These are phyloP conservation scores for Microplitis demolitor DNA, from an alignment of 1,140 invertebrate species.

Conservation along the genomic window DNA sequence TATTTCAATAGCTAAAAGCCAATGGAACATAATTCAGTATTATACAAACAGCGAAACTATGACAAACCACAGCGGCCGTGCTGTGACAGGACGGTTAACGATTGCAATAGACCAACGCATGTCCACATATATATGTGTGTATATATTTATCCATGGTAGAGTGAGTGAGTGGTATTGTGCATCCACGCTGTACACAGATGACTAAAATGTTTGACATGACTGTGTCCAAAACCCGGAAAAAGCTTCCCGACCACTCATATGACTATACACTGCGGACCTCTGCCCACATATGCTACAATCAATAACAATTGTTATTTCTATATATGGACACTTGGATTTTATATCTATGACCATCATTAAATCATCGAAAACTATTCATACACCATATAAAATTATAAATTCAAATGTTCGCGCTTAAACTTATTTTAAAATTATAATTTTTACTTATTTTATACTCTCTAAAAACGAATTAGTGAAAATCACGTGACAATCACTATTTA, in stretches of 20 bases:
- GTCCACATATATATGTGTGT: no score
- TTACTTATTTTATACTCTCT: no score
- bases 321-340: not conserved
- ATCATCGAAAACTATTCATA: no score
- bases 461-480: no score
- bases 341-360: no score
- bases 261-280: not conserved
- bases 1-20: conserved; percentile 5
- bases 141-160: not conserved
- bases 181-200: not conserved
- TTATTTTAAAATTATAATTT: no score
- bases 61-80: conserved; percentile 5
- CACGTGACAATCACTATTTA: no score
- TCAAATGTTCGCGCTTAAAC: no score
- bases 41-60: conserved; percentile 12
- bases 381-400: no score
- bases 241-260: not conserved
- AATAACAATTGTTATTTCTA: not conserved
- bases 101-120: conserved; percentile 15
- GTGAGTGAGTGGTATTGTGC: not conserved
- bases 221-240: conserved; percentile 1
- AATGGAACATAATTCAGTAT: conserved; percentile 14
- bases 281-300: not conserved
- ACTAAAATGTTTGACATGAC: not conserved
- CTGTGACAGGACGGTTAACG: conserved; percentile 12